phyloP scores from a whole-genome alignment of 2,113 vertebrate species.

The Pygathrix nemaeus region DNA sequence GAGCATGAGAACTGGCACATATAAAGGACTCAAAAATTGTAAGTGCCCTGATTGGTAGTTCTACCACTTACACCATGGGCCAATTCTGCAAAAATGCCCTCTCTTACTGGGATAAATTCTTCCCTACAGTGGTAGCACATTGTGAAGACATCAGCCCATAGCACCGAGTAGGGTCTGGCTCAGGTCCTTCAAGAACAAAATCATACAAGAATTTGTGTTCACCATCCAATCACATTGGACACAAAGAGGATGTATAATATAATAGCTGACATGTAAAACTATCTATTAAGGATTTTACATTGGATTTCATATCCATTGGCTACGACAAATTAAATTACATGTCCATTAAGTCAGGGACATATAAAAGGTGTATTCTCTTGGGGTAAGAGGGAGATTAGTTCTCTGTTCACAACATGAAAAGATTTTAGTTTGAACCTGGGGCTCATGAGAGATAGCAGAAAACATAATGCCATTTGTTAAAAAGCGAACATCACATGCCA shows the following conservation, averaged over 20 bases:
- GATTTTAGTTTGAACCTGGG: background rate
- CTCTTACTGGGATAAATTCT: background rate
- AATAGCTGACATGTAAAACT: background rate
- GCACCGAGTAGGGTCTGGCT: background rate
- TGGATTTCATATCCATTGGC: background rate
- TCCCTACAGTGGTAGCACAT: no score
- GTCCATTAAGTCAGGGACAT: background rate
- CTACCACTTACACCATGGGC: background rate
- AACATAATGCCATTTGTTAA: background rate
- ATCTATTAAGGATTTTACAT: constrained; percentile 8
- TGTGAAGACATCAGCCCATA: background rate
- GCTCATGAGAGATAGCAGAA: background rate
- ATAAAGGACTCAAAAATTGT: background rate
- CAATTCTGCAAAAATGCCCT: background rate
- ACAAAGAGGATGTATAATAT: background rate
- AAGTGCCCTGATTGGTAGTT: background rate
- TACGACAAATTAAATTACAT: constrained; percentile 33
- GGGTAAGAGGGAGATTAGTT: background rate
- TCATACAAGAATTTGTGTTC: background rate
- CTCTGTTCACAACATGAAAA: background rate
- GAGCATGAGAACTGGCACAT: background rate
- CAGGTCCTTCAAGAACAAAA: background rate
- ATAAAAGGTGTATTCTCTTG: background rate
- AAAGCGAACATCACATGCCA: background rate
- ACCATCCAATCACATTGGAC: background rate